Base-by-base conservation (phyloP, 2,888 invertebrate species). In the Eupithecia tripunctaria region DNA sequence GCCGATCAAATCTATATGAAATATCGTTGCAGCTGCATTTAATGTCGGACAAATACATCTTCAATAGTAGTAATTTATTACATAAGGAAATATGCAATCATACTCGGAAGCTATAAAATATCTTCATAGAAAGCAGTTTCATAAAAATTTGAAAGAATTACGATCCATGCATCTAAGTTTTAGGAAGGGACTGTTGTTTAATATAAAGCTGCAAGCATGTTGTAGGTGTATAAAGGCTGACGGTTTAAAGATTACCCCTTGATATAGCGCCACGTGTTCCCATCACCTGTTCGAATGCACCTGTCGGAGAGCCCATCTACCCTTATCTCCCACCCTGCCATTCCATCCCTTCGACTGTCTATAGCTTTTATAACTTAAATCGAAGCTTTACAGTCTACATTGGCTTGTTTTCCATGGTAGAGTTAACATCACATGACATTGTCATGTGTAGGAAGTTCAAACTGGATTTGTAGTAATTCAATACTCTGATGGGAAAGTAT, bases 281-380 rank as follows among this genome's bases (percentile, higher is more conserved):
- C 21, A 25, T 68, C 90, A 89, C 87, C 89, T 90, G 89, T 79
- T 73, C 70, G 62, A 76, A 74, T 70, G 68, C 76, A 82, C 79
- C 77, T 78, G 82, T 80, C 79, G 71, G 69, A 72, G 51, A 56
- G 56, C 56, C 51, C 25, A 25, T 51, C 74, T 74, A 80, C 76
- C 70, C 79, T 81, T 81, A 80, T 82, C 74, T 74, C 68, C 21
- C 67, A 71, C 76, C 74, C 51, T 41, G 60, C 51, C 65, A 56
- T 71, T 59, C 51, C 68, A 70, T 74, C 72, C 75, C 73, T 70
- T 67, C 56, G 43, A 63, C 36, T 25, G 43, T 25, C 14, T 43
- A 47, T 36, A 10, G 18, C 51, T 43, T 67, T 73, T 73, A n/a
- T 15, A 51, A 41, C 68, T 21, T 73, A 70, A 51, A 4, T 27